phyloP scores from a whole-genome alignment of 1,140 invertebrate genomes.

The Asbolus verrucosus region DNA sequence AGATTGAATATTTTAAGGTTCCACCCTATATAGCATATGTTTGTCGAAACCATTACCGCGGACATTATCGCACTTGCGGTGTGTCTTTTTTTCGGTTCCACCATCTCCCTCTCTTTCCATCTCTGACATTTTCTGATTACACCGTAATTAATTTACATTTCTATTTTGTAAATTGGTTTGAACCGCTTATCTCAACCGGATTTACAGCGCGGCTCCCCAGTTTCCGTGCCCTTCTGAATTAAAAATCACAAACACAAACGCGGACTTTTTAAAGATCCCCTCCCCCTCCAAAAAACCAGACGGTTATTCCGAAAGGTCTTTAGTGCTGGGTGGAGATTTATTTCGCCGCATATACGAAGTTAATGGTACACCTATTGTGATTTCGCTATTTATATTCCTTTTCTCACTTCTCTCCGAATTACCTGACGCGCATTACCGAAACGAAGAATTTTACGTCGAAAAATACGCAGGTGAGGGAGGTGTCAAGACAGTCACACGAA shows the following conservation, averaged over 20 bases:
- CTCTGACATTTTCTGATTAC: background rate
- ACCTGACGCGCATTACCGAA: constrained; percentile 27
- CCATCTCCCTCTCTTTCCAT: too few species aligned
- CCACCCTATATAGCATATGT: too few species aligned
- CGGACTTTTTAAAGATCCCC: constrained; percentile 24
- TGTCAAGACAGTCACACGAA: constrained; percentile 23
- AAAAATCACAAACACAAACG: constrained; percentile 31
- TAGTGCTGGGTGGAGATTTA: constrained; percentile 22
- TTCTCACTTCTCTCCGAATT: constrained; percentile 33
- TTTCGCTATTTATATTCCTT: constrained; percentile 20
- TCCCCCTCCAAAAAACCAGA: constrained; percentile 10
- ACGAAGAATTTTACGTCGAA: background rate
- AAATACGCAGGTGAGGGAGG: constrained; percentile 11
- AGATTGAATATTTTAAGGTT: background rate
- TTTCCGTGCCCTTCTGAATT: constrained; percentile 2
- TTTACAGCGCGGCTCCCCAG: constrained; percentile 6
- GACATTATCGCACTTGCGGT: too few species aligned
- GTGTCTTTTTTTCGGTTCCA: too few species aligned
- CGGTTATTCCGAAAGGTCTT: constrained; percentile 22
- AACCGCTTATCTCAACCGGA: constrained; percentile 26
- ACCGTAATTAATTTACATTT: constrained; percentile 26
- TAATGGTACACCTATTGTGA: constrained; percentile 26
- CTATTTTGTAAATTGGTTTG: constrained; percentile 30
- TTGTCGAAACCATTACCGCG: too few species aligned
- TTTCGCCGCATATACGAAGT: constrained; percentile 28